These are phyloP conservation scores for Akabosia matsudoensis DNA, from an alignment of 1,140 invertebrate genomes.

Conservation along the genomic window DNA sequence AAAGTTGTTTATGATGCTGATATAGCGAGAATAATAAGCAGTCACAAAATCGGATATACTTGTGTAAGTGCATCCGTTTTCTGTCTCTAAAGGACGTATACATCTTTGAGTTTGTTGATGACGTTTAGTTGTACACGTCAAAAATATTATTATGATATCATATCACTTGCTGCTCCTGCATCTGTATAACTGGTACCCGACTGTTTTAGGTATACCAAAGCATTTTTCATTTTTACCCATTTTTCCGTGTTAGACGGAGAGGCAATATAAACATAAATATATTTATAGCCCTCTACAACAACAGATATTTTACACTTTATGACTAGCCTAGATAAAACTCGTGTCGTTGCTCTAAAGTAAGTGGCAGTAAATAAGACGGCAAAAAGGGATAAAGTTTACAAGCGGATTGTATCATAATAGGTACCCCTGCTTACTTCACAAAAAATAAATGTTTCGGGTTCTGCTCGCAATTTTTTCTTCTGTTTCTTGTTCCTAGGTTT, in stretches of 20 bases:
- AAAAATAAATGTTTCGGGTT: too few relatives aligned
- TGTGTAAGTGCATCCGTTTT: too few relatives aligned
- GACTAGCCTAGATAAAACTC: background rate
- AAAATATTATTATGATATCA: too few relatives aligned
- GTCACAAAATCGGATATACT: too few relatives aligned
- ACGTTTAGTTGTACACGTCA: too few relatives aligned
- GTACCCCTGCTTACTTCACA: background rate
- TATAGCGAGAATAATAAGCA: too few relatives aligned
- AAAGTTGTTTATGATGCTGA: too few relatives aligned
- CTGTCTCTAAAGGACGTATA: too few relatives aligned
- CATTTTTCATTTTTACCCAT: background rate
- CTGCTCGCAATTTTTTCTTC: background rate
- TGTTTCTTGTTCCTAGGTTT: background rate
- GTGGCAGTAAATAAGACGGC: background rate
- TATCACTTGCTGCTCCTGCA: too few relatives aligned
- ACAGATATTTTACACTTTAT: too few relatives aligned
- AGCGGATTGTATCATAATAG: background rate
- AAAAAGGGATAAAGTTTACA: background rate
- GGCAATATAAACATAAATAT: background rate
- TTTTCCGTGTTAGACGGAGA: background rate
- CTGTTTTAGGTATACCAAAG: background rate
- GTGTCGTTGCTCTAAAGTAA: background rate
- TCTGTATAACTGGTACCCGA: background rate
- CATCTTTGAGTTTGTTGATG: too few relatives aligned
- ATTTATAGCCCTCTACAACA: background rate